Base-by-base conservation (phyloP, 2,113 vertebrate genomes). In the Ammospiza caudacuta region DNA sequence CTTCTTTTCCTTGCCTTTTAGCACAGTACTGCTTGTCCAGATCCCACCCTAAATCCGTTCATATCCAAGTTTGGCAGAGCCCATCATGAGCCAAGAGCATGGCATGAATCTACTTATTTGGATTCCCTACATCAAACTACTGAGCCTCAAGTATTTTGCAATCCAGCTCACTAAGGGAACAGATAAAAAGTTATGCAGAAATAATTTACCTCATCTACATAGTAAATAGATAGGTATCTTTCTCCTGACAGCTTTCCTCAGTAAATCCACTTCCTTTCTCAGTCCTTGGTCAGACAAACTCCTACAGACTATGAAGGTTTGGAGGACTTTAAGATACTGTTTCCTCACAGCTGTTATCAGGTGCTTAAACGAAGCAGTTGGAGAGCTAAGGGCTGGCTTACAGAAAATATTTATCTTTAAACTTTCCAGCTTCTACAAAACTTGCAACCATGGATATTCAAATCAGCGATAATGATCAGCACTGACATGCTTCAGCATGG, bases 401-500 rank as follows among this genome's bases (percentile, higher is more conserved):
- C 4, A 44, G 37, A 92, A 79, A 90, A 51, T 23, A 47, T 22
- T 89, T 75, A 64, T 63, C 63, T 84, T 95, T 83, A 68, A 94
- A 49, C 19, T 47, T 80, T 27, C 7, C 17, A 62, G n/a, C 44
- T 87, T 61, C 54, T 74, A 78, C 55, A 63, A 63, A 75, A 89
- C 25, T 91, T 78, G 83, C 41, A 74, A 61, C 24, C n/a, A 43
- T 24, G 44, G n/a, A n/a, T 82, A 92, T 63, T 54, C 52, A 83
- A 86, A 93, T 67, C 9, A 24, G 23, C 41, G 90, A 87, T 84
- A 90, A 68, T 46, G 25, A 92, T 73, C 87, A 75, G 64, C 35
- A 90, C 25, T 80, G 83, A 90, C 69, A 79, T 67, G 52, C 47
- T 89, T 94, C 90, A 86, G 80, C 59, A 77, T 59, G 58, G 69